These are phyloP conservation scores for Microtus oregoni DNA, from an alignment of 2,113 vertebrate genomes.

Conservation along the genomic window DNA sequence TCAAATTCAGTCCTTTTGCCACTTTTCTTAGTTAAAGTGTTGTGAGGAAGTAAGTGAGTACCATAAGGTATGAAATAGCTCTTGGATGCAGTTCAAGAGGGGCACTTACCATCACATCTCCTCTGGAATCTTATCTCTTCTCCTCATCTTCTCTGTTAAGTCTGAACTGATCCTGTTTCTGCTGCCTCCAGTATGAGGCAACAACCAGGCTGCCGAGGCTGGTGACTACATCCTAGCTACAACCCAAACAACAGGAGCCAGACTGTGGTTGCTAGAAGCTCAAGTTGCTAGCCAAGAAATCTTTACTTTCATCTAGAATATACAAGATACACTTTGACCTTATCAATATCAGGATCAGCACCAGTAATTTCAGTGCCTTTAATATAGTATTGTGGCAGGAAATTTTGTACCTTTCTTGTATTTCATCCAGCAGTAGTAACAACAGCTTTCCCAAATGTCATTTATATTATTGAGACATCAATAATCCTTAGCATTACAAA, in stretches of 20 bases:
- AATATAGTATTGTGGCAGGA: slow-evolving; percentile 5
- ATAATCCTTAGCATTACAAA: slow-evolving; percentile 46
- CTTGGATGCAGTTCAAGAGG: background rate
- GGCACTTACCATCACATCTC: background rate
- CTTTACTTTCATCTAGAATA: slow-evolving; percentile 15
- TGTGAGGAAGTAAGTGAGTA: background rate
- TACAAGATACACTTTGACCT: background rate
- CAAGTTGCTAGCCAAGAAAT: background rate
- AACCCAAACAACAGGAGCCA: background rate
- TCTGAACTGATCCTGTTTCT: background rate
- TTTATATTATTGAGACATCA: slow-evolving; percentile 57
- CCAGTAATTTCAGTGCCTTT: slow-evolving; percentile 13
- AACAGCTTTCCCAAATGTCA: slow-evolving; percentile 43
- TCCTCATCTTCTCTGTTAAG: background rate
- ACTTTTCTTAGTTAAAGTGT: background rate
- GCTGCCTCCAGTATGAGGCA: background rate
- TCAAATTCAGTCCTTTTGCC: too few species aligned
- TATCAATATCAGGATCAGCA: background rate
- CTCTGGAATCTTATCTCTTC: background rate
- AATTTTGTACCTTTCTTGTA: background rate
- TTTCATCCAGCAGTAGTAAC: slow-evolving; percentile 31
- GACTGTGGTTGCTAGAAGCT: background rate
- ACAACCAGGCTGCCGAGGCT: background rate
- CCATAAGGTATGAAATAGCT: background rate
- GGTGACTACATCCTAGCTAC: background rate